These are phyloP conservation scores for Uloborus plumipes DNA, from an alignment of 2,888 invertebrate genomes.

Conservation along the genomic window DNA sequence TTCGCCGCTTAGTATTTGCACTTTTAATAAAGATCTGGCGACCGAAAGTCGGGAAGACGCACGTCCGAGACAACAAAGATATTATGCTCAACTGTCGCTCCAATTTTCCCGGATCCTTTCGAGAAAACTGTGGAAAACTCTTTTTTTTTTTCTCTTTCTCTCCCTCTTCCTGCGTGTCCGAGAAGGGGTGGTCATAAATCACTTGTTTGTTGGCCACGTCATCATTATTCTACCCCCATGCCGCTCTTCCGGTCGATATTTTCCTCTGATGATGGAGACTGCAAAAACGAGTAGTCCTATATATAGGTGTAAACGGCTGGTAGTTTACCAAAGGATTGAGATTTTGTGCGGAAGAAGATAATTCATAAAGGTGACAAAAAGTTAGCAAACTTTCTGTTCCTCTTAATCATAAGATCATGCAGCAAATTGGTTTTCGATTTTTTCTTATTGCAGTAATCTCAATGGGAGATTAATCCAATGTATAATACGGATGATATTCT, in stretches of 20 bases:
- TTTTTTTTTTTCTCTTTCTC: conserved; percentile 15
- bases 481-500: conserved; percentile 42
- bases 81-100: conserved; percentile 31
- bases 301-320: no score
- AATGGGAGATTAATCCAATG: no score
- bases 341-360: no score
- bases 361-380: no score
- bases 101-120: conserved; percentile 28
- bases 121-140: neutral
- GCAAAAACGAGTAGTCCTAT: no score
- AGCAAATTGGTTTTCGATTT: no score
- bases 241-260: conserved; percentile 34
- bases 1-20: no score
- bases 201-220: conserved; percentile 54
- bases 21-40: conserved; percentile 19
- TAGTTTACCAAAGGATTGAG: no score
- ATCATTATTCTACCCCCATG: conserved; percentile 28
- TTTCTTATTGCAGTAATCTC: no score
- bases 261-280: neutral
- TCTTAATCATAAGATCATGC: no score
- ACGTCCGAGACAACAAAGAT: conserved; percentile 46
- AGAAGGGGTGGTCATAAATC: conserved; percentile 56
- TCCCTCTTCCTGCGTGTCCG: conserved; percentile 30
- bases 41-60: conserved; percentile 32
- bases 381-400: no score